Base-by-base conservation (phyloP, 2,113 vertebrate species). In the Thomomys bottae region DNA sequence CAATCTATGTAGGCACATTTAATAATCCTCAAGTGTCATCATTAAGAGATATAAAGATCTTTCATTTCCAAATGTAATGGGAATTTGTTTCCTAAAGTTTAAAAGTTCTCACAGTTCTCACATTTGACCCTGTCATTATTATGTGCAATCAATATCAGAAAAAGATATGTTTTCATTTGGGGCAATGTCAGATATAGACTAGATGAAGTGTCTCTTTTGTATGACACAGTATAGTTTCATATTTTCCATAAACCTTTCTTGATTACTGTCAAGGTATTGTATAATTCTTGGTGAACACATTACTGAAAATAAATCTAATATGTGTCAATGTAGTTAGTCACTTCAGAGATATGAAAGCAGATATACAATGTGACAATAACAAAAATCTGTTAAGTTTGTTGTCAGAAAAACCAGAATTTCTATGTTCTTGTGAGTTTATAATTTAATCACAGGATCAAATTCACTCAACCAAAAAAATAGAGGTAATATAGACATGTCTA, bases 371-470 rank as follows among this genome's bases (percentile, higher is more conserved):
- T 2, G 67, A 11, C 36, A 3, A 36, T 67, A 36, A 24, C 6
- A 10, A 86, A 49, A 83, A 8, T 0, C 17, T 64, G 8, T 49
- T 30, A 10, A 11, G 14, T 88, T 81, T 90, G 10, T 24, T 91
- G 20, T 88, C 28, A 45, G 72, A 85, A 36, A 84, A 77, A 57
- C 23, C 14, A 87, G 23, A 14, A 36, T 89, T 61, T 70, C 8
- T n/a, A 14, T 72, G n/a, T 73, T 24, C 66, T 30, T 10, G 59
- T 40, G 7, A 76, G 63, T 45, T 81, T 63, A 7, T 66, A 45
- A 92, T 68, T 87, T 93, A 93, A 81, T 14, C 42, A 87, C 17
- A 5, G 36, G 40, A 40, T 68, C 87, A 76, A 20, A 3, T 91
- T 91, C 87, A 76, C 68, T 90, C 34, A 66, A 11, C 14, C 12